Percentiles rank a stretch among this genome's conserved stretches.
Conservation (phyloP, 1,140 invertebrate genomes). For the Meloidogyne hapla region DNA sequence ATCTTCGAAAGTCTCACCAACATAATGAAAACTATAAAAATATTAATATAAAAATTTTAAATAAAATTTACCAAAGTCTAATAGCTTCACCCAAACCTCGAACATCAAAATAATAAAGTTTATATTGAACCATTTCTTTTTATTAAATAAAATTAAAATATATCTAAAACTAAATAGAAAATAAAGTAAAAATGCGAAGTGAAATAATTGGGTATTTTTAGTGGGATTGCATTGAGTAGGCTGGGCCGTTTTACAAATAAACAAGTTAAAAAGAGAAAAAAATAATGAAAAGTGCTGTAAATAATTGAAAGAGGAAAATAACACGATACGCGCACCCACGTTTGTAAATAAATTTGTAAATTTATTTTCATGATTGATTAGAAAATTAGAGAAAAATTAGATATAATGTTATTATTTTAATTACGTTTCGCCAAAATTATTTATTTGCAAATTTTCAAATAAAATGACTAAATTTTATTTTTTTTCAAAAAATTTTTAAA, state of each 20-base stretch:
- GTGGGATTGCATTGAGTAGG: neutral
- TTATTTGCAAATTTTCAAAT: too few species aligned
- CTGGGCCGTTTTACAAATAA: neutral
- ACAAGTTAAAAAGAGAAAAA: neutral
- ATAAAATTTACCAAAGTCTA: constrained; percentile 11
- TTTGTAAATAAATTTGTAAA: too few species aligned
- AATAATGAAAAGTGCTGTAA: neutral
- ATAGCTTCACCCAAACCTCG: constrained; percentile 28
- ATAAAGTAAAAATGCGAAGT: neutral
- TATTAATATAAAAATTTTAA: neutral
- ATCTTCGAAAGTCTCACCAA: constrained; percentile 29
- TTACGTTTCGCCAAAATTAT: too few species aligned
- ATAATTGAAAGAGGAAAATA: too few species aligned
- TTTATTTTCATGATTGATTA: too few species aligned
- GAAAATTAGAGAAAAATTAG: too few species aligned
- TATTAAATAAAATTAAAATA: neutral
- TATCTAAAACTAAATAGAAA: too few species aligned
- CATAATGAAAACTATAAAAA: constrained; percentile 25
- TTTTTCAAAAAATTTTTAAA: neutral
- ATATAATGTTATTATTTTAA: too few species aligned
- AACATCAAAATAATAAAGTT: constrained; percentile 24
- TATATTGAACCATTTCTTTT: constrained; percentile 36
- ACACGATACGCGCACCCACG: too few species aligned
- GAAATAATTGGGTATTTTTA: neutral
- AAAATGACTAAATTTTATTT: neutral